Conservation (phyloP, 2,888 invertebrate genomes). For the Caenorhabditis sp. region DNA sequence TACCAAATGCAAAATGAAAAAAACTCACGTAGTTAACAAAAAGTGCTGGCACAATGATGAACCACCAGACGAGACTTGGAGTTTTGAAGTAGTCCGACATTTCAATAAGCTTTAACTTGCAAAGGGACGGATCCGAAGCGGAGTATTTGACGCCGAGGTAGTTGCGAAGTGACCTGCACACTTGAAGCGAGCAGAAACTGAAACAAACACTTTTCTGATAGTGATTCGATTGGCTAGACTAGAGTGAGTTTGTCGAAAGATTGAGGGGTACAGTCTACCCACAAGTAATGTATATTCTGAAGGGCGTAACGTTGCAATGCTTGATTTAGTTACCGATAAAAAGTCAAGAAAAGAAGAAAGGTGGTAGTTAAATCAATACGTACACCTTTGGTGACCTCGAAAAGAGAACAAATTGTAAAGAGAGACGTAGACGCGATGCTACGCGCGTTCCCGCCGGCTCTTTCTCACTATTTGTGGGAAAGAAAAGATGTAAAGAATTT, state of each 20-base stretch:
- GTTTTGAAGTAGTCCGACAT: constrained; percentile 70
- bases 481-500: background rate
- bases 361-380: constrained; percentile 35
- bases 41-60: constrained; percentile 75
- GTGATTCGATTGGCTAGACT: constrained; percentile 11
- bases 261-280: constrained; percentile 15
- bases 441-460: constrained; percentile 2
- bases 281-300: too few species aligned
- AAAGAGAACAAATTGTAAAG: constrained; percentile 10
- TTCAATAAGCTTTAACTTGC: constrained; percentile 54
- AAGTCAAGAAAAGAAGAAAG: constrained; percentile 4
- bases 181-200: constrained; percentile 67
- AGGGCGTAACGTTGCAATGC: too few species aligned
- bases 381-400: constrained; percentile 37
- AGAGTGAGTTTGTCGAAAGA: constrained; percentile 1
- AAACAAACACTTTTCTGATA: constrained; percentile 21
- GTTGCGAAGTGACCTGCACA: constrained; percentile 74
- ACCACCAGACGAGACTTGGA: constrained; percentile 73
- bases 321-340: constrained; percentile 2
- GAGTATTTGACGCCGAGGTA: constrained; percentile 74
- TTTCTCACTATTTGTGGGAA: background rate
- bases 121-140: constrained; percentile 56
- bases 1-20: background rate
- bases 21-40: constrained; percentile 76
- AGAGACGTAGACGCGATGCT: constrained; percentile 19